Percentiles rank a stretch among this genome's conserved stretches.
phyloP scores from a whole-genome alignment of 2,113 vertebrate genomes.

The Raja brachyura region DNA sequence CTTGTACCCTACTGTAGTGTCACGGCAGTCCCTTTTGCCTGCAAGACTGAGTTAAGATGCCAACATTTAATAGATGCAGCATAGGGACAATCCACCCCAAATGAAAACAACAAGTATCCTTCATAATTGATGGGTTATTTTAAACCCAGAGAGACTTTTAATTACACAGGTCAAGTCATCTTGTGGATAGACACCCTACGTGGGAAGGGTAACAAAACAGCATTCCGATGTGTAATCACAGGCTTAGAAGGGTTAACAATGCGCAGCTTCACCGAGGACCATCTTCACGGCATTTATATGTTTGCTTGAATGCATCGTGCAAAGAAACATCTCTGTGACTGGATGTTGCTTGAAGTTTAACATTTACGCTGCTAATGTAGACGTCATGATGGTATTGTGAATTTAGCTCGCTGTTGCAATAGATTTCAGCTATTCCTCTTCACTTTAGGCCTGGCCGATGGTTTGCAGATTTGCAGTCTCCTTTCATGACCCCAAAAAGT shows the following conservation, averaged over 20 bases:
- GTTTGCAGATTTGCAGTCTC: constrained; percentile 46
- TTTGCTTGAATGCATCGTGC: constrained; percentile 9
- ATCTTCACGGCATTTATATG: constrained; percentile 15
- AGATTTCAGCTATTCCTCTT: constrained; percentile 27
- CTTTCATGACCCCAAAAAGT: constrained; percentile 23
- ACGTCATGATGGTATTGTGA: neutral
- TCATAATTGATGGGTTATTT: constrained; percentile 8
- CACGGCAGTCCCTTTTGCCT: constrained; percentile 31
- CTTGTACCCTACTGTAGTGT: constrained; percentile 26
- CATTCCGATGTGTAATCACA: constrained; percentile 21
- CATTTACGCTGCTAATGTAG: constrained; percentile 16
- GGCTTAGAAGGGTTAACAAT: neutral
- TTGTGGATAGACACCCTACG: neutral
- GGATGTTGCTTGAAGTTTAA: constrained; percentile 24
- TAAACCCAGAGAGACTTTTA: constrained; percentile 15
- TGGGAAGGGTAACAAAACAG: constrained; percentile 26
- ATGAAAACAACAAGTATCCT: constrained; percentile 23
- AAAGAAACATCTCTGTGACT: constrained; percentile 25
- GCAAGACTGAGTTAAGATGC: constrained; percentile 35
- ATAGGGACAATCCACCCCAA: constrained; percentile 45
- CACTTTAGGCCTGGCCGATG: constrained; percentile 51
- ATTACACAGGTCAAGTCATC: constrained; percentile 15
- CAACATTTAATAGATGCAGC: constrained; percentile 40
- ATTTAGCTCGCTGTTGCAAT: constrained; percentile 18
- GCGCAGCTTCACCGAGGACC: constrained; percentile 25